A percentile compares a stretch with the other conserved stretches of the same genome.
Evolutionary conservation across 2,888 invertebrate species (phyloP).

Genomic region (Hyalella azteca): DNA sequence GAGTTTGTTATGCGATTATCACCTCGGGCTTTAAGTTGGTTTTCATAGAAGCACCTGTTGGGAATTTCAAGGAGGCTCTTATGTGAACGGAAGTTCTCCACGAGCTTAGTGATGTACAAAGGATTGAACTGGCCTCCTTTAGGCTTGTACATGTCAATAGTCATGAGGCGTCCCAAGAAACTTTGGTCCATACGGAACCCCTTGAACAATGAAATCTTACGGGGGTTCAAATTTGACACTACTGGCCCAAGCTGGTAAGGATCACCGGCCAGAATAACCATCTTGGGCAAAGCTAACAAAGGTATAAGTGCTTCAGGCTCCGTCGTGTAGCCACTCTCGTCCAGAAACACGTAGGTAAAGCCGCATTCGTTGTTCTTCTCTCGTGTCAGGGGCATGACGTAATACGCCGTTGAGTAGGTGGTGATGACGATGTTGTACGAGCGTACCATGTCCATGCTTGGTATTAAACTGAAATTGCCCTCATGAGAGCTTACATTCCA

Average conservation of each 20-base stretch:
- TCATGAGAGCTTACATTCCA: conserved; percentile 5
- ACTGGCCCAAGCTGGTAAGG: conserved; percentile 91
- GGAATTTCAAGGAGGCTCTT: conserved; percentile 76
- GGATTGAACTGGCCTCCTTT: conserved; percentile 74
- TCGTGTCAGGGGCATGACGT: not conserved
- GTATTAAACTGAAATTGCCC: not conserved
- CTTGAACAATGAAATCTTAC: conserved; percentile 68
- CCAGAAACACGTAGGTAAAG: conserved; percentile 81
- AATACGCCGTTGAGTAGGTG: conserved; percentile 44
- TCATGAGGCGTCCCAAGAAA: conserved; percentile 75
- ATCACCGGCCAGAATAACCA: conserved; percentile 78
- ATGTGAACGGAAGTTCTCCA: conserved; percentile 84
- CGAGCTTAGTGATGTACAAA: conserved; percentile 80
- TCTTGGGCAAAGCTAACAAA: conserved; percentile 60
- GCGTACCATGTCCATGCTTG: not conserved
- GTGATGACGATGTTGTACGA: conserved; percentile 41
- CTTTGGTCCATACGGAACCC: conserved; percentile 66
- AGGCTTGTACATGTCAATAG: conserved; percentile 71
- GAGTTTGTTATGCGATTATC: conserved; percentile 59
- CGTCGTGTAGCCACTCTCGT: conserved; percentile 91
- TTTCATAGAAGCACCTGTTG: conserved; percentile 83
- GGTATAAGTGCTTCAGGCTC: conserved; percentile 90
- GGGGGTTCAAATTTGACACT: conserved; percentile 71
- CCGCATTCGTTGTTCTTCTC: not conserved
- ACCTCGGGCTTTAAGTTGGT: conserved; percentile 74